Percentiles rank a stretch among this genome's conserved stretches.
phyloP scores from a whole-genome alignment of 2,888 invertebrate genomes.

The Sminthurinus aureus region DNA sequence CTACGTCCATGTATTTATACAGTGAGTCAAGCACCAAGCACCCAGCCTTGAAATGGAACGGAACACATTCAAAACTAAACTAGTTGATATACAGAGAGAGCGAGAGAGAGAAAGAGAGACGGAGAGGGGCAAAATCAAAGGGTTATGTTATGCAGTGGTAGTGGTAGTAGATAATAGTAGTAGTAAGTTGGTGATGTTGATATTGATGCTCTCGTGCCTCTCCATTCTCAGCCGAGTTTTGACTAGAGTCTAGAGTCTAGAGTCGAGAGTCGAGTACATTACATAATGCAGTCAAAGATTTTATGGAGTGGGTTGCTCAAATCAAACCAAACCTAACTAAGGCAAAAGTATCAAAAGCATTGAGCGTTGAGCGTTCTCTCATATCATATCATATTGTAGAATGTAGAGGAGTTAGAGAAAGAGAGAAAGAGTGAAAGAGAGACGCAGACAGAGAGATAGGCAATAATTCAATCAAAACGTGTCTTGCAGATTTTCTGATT shows the following conservation, averaged over 20 bases:
- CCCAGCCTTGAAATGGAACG: constrained; percentile 6
- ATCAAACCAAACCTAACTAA: no score
- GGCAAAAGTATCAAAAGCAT: no score
- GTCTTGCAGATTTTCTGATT: constrained; percentile 54
- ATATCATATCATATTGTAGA: not conserved
- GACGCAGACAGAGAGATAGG: constrained; percentile 1
- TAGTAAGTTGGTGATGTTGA: no score
- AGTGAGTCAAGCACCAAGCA: not conserved
- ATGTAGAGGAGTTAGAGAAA: not conserved
- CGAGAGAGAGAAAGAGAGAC: not conserved
- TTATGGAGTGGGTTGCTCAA: constrained; percentile 5
- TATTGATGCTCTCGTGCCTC: no score
- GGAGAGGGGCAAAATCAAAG: not conserved
- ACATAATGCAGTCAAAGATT: constrained; percentile 24
- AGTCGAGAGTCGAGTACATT: constrained; percentile 15
- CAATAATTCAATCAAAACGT: constrained; percentile 55
- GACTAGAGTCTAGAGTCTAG: not conserved
- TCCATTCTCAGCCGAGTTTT: no score
- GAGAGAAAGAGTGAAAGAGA: constrained; percentile 6
- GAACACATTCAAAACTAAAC: not conserved
- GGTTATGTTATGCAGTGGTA: not conserved
- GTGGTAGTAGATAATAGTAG: no score
- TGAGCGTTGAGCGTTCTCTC: constrained; percentile 1
- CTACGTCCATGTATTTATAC: not conserved
- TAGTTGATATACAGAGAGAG: not conserved